A percentile compares a stretch with the other conserved stretches of the same genome.
phyloP scores from a whole-genome alignment of 2,888 invertebrate species.

The Hydroisotoma schaefferi region DNA sequence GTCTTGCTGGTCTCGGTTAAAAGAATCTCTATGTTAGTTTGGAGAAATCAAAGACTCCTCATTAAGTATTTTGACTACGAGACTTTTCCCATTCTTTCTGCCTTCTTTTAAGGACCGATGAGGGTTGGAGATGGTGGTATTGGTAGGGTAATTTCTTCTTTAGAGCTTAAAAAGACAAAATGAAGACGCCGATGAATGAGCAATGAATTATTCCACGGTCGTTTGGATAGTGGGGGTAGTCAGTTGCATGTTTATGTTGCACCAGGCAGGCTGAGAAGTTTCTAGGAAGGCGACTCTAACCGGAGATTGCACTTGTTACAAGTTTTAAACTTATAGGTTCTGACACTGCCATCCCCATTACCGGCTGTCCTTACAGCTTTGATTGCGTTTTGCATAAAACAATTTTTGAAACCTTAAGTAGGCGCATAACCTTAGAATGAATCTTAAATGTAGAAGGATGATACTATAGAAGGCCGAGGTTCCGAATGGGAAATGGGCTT shows the following conservation, averaged over 20 bases:
- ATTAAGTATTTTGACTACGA: neutral
- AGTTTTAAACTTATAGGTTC: neutral
- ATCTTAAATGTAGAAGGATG: too few relatives aligned
- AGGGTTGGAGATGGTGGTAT: neutral
- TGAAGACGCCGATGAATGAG: conserved; percentile 3
- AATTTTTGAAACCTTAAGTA: conserved; percentile 5
- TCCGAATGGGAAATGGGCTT: too few relatives aligned
- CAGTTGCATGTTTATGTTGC: too few relatives aligned
- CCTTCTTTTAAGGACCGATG: too few relatives aligned
- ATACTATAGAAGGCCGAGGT: too few relatives aligned
- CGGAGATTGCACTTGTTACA: conserved; percentile 2
- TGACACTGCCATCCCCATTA: conserved; percentile 12
- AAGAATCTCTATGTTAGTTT: too few relatives aligned
- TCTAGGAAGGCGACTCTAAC: neutral
- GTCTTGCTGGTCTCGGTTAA: too few relatives aligned
- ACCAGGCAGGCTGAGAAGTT: too few relatives aligned
- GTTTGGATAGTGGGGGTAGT: too few relatives aligned
- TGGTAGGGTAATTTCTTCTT: neutral
- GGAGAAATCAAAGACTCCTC: neutral
- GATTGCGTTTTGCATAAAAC: conserved; percentile 18
- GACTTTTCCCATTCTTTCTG: too few relatives aligned
- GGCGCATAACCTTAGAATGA: too few relatives aligned
- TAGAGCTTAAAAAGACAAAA: neutral
- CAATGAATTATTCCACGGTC: neutral
- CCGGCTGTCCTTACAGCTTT: conserved; percentile 1